These are phyloP conservation scores for Trematomus bernacchii DNA, from an alignment of 2,797 vertebrate genomes.

Conservation along the genomic window DNA sequence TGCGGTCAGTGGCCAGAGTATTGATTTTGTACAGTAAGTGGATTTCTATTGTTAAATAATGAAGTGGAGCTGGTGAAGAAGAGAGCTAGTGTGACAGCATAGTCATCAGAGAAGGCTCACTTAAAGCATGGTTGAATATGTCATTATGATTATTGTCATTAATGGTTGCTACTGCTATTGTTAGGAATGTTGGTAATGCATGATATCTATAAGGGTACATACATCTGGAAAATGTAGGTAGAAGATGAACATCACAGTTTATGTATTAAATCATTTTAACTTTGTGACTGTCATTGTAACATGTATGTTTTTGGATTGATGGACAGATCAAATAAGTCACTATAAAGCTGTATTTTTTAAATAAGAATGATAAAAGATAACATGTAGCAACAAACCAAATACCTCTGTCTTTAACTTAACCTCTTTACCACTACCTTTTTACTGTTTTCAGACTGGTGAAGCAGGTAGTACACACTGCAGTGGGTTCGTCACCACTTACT, in stretches of 20 bases:
- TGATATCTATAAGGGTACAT: background rate
- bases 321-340: background rate
- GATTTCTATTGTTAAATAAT: slow-evolving; percentile 33
- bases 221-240: background rate
- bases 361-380: background rate
- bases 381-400: background rate
- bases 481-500: background rate
- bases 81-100: slow-evolving; percentile 12
- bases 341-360: background rate
- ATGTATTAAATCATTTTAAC: background rate
- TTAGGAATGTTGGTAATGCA: background rate
- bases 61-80: slow-evolving; percentile 20
- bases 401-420: background rate
- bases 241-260: background rate
- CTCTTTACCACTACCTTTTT: background rate
- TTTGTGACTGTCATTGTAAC: background rate
- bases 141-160: too few species aligned
- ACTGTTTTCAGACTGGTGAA: background rate
- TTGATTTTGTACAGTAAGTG: slow-evolving; percentile 41
- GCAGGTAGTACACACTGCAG: background rate
- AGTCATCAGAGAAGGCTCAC: slow-evolving; percentile 26
- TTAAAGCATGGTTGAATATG: too few species aligned
- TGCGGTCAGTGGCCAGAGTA: slow-evolving; percentile 11
- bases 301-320: background rate
- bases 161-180: background rate